These are phyloP conservation scores for Drosophila virilis DNA, from an alignment of 1,140 invertebrate species.

Conservation along the genomic window DNA sequence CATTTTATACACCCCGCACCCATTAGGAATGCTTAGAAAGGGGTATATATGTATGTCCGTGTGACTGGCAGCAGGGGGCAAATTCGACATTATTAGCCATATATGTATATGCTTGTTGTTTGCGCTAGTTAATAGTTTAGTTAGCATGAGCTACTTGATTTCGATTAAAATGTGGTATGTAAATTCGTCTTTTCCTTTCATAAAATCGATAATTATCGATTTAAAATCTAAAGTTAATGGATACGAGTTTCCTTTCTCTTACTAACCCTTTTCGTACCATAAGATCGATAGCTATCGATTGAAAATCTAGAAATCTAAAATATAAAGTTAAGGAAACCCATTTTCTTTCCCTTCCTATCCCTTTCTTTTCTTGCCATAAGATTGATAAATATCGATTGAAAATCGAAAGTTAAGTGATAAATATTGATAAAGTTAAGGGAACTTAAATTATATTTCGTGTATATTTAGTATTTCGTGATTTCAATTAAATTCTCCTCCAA, in stretches of 20 bases:
- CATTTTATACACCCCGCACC: background rate
- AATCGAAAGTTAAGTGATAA: background rate
- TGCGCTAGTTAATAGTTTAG: no score
- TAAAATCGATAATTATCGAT: constrained; percentile 1
- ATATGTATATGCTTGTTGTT: constrained; percentile 1
- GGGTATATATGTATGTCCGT: background rate
- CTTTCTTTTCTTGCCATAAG: background rate
- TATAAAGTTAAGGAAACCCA: no score
- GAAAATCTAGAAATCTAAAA: no score
- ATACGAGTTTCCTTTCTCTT: no score
- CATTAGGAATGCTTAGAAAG: constrained; percentile 5
- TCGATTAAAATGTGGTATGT: no score
- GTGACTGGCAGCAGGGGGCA: background rate
- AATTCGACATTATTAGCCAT: no score
- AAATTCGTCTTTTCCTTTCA: no score
- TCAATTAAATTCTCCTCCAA: no score
- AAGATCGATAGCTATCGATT: no score
- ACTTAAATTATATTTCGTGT: no score
- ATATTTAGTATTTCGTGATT: no score
- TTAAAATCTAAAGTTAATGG: background rate
- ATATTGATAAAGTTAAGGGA: background rate
- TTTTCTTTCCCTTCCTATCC: background rate
- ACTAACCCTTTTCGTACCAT: no score
- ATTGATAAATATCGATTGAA: background rate
- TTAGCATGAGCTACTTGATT: background rate